Conservation (phyloP, 2,888 invertebrate species). For the Conops quadrifasciatus region DNA sequence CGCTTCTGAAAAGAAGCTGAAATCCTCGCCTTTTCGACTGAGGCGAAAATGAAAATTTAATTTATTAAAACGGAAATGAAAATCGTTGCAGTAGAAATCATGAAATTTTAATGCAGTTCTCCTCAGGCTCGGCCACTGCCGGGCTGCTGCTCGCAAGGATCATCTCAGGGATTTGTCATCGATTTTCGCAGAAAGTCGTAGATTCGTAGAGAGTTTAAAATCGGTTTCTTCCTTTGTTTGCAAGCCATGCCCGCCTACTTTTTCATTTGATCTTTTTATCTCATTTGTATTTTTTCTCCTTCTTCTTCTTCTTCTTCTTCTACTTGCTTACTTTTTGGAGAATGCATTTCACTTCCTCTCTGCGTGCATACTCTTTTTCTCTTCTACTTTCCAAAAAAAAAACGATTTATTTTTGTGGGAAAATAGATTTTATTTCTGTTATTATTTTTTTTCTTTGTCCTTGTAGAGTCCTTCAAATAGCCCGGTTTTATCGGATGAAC, state of each 20-base stretch:
- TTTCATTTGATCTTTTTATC: background rate
- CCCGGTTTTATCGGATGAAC: slow-evolving; percentile 30
- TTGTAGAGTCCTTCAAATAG: slow-evolving; percentile 30
- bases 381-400: no score
- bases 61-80: background rate
- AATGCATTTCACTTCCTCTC: background rate
- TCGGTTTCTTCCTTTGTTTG: background rate
- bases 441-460: slow-evolving; percentile 16
- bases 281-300: background rate
- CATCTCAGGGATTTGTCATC: slow-evolving; percentile 24
- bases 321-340: background rate
- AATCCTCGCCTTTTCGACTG: no score
- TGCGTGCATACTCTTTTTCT: background rate
- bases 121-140: background rate
- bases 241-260: background rate
- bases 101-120: background rate
- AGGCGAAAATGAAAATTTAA: background rate
- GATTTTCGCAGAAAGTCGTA: slow-evolving; percentile 16
- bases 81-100: background rate
- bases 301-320: background rate
- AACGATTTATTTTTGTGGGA: no score
- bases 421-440: background rate
- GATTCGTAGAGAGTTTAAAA: background rate
- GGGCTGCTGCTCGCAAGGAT: slow-evolving; percentile 11
- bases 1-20: no score